Evolutionary conservation across 2,797 vertebrate genomes (phyloP).

Genomic region (Syngnathus rostellatus): DNA sequence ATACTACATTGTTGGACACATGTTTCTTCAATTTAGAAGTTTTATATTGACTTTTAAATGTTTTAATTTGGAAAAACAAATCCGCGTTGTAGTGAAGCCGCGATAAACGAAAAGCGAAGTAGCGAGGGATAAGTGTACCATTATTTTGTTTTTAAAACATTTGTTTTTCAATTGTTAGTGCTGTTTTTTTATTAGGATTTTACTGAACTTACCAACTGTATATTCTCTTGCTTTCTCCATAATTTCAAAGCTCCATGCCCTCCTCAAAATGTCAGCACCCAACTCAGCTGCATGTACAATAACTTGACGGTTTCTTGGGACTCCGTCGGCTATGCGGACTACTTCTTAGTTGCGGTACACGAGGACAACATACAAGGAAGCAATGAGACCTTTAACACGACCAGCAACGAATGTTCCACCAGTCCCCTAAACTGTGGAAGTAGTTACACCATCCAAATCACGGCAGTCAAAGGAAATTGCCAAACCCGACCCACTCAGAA

Average conservation of each 20-base stretch:
- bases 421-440: slow-evolving; percentile 50
- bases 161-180: too few relatives aligned
- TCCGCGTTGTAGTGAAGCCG: too few relatives aligned
- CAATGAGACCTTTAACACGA: slow-evolving; percentile 45
- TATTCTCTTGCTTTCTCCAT: too few relatives aligned
- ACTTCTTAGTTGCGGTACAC: slow-evolving; percentile 39
- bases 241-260: slow-evolving; percentile 48
- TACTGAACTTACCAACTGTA: too few relatives aligned
- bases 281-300: slow-evolving; percentile 46
- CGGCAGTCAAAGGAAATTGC: slow-evolving; percentile 46
- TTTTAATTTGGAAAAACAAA: too few relatives aligned
- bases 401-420: slow-evolving; percentile 38
- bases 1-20: too few relatives aligned
- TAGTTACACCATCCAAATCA: slow-evolving; percentile 44
- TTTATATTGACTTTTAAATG: too few relatives aligned
- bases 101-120: too few relatives aligned
- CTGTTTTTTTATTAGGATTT: too few relatives aligned
- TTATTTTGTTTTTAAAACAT: too few relatives aligned
- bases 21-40: too few relatives aligned
- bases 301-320: slow-evolving; percentile 50
- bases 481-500: slow-evolving; percentile 25
- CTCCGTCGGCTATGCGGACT: slow-evolving; percentile 26
- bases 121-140: too few relatives aligned
- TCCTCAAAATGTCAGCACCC: slow-evolving; percentile 46
- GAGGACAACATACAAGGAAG: slow-evolving; percentile 13